Evolutionary conservation across 2,888 invertebrate species (phyloP).

Genomic region (Trissolcus japonicus): DNA sequence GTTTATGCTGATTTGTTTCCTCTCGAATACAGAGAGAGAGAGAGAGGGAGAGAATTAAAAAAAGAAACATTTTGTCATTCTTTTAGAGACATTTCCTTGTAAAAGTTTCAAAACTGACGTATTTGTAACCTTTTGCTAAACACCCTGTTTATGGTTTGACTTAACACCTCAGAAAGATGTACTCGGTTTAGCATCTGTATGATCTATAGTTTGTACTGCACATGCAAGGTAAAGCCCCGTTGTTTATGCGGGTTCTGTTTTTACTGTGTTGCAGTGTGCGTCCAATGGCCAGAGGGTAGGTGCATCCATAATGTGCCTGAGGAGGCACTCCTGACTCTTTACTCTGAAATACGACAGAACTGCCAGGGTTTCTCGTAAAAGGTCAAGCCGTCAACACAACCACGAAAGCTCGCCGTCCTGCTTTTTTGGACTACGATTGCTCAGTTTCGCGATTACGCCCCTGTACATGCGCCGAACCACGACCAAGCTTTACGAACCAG

Average conservation of each 20-base stretch:
- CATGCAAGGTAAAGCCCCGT: constrained; percentile 30
- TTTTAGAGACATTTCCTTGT: too few relatives aligned
- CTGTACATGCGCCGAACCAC: constrained; percentile 72
- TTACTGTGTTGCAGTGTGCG: constrained; percentile 87
- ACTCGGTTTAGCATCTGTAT: constrained; percentile 24
- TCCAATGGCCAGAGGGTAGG: constrained; percentile 94
- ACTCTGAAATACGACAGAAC: constrained; percentile 72
- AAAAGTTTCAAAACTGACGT: too few relatives aligned
- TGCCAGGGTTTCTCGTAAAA: constrained; percentile 72
- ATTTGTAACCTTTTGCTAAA: constrained; percentile 15
- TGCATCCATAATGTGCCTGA: constrained; percentile 74
- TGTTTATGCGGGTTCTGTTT: constrained; percentile 42
- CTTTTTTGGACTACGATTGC: constrained; percentile 46
- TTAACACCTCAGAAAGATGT: constrained; percentile 12
- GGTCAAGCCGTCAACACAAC: constrained; percentile 61
- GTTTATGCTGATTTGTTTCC: constrained; percentile 38
- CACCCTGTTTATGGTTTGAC: constrained; percentile 24
- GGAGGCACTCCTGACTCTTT: constrained; percentile 73
- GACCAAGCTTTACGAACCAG: constrained; percentile 71
- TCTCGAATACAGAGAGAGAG: not conserved
- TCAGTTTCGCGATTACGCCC: constrained; percentile 51
- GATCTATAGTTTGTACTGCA: constrained; percentile 19
- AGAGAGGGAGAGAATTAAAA: not conserved
- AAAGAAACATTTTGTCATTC: not conserved
- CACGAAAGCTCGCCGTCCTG: constrained; percentile 60